Percentiles rank a stretch among this genome's conserved stretches.
Conservation (phyloP, 2,113 vertebrate species). For the Mirza zaza region DNA sequence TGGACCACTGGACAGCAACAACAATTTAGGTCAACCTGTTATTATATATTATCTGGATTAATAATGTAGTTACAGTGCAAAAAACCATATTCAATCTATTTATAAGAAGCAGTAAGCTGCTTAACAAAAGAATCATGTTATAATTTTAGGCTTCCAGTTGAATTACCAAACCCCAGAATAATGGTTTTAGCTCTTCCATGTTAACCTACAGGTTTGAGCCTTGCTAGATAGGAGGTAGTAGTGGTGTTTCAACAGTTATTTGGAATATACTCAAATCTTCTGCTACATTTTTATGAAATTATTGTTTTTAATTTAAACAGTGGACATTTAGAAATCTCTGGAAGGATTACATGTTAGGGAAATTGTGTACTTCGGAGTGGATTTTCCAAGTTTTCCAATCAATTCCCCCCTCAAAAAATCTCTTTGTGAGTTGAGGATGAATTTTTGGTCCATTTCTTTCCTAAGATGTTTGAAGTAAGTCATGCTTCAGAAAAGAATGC, state of each 20-base stretch:
- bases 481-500: slow-evolving; percentile 28
- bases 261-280: background rate
- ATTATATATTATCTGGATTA: background rate
- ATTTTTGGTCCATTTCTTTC: background rate
- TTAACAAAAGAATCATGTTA: slow-evolving; percentile 16
- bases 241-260: background rate
- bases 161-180: background rate
- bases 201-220: background rate
- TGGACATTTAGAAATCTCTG: background rate
- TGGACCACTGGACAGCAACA: background rate
- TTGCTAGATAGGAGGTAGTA: background rate
- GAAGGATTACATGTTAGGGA: background rate
- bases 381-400: background rate
- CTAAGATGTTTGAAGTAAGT: background rate
- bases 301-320: slow-evolving; percentile 14
- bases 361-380: background rate
- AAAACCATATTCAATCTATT: background rate
- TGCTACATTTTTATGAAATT: background rate
- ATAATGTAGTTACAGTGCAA: background rate
- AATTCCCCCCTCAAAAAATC: background rate
- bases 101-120: background rate
- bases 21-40: background rate
- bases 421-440: background rate
- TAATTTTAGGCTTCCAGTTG: slow-evolving; percentile 4
- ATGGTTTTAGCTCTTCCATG: background rate